These are phyloP conservation scores for Chrysemys picta DNA, from an alignment of 2,113 vertebrate species.

Conservation along the genomic window DNA sequence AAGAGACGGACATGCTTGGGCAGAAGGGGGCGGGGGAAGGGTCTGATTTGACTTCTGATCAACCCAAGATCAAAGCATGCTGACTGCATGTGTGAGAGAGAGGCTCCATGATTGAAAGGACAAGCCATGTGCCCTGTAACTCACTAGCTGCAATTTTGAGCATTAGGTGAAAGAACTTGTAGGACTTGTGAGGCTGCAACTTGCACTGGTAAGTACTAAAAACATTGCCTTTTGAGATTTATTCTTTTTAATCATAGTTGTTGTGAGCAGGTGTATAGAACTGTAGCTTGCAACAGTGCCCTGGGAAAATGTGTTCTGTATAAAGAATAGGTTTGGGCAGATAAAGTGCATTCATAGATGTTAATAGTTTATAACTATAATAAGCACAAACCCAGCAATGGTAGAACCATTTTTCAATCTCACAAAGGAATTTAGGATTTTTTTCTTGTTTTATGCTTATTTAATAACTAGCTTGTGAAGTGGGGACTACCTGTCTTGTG, in stretches of 20 bases:
- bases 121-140: not conserved
- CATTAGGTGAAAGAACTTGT: not conserved
- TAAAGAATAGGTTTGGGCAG: not conserved
- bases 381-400: not conserved
- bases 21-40: too few relatives aligned
- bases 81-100: not conserved
- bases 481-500: accelerated
- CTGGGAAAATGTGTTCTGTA: not conserved
- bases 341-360: not conserved
- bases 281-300: not conserved
- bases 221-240: constrained; percentile 15
- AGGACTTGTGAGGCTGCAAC: not conserved
- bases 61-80: not conserved
- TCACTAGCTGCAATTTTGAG: not conserved
- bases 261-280: not conserved
- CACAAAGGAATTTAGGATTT: not conserved
- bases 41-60: not conserved
- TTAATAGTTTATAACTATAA: not conserved
- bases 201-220: not conserved
- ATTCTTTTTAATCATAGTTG: constrained; percentile 17
- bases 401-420: not conserved
- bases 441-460: not conserved
- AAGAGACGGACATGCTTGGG: too few relatives aligned
- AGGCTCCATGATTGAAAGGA: not conserved
- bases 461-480: not conserved